Conservation (phyloP, 2,888 invertebrate species). For the Macrosiphum euphorbiae region DNA sequence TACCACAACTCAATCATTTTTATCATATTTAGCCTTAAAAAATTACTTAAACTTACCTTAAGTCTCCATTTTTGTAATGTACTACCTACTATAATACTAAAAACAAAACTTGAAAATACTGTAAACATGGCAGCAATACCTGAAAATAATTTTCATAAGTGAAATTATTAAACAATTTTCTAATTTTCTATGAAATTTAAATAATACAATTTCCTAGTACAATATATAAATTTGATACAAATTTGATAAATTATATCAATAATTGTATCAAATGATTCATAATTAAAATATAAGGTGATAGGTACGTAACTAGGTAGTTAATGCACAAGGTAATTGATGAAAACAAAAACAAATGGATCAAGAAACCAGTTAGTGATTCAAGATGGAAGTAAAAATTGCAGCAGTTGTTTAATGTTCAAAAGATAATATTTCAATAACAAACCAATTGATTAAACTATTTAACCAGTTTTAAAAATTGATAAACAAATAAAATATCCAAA, state of each 20-base stretch:
- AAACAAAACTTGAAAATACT: constrained; percentile 93
- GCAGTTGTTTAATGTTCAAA: constrained; percentile 6
- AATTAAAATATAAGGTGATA: constrained; percentile 25
- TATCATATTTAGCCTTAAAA: constrained; percentile 21
- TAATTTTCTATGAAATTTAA: background rate
- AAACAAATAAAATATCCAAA: background rate
- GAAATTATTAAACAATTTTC: background rate
- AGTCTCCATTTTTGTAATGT: constrained; percentile 87
- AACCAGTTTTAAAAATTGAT: background rate
- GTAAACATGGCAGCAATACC: constrained; percentile 93
- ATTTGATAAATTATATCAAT: background rate
- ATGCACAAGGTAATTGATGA: constrained; percentile 22
- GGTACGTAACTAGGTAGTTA: background rate
- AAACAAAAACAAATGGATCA: constrained; percentile 33
- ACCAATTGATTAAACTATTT: background rate
- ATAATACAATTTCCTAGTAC: too few relatives aligned
- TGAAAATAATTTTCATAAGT: constrained; percentile 69
- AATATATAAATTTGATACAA: background rate
- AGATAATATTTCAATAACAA: constrained; percentile 26
- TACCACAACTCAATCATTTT: background rate
- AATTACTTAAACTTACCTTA: constrained; percentile 78
- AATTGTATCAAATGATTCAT: background rate
- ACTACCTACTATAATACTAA: constrained; percentile 91
- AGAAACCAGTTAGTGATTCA: background rate
- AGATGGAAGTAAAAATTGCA: constrained; percentile 28